phyloP scores from a whole-genome alignment of 30 jellyfish, hydroid and myxozoan species.

The Turritopsis dohrnii region DNA sequence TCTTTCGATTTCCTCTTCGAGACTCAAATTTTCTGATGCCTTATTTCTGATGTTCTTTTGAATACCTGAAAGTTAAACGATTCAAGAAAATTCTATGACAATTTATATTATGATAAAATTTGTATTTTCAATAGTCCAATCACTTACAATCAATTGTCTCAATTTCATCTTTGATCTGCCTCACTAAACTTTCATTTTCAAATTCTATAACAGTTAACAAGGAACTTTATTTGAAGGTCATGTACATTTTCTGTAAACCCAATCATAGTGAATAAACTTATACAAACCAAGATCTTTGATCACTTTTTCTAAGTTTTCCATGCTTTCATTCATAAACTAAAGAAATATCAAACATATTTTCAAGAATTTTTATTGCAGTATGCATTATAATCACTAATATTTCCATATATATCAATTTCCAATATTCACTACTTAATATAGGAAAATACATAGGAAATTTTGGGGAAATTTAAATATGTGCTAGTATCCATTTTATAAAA shows the following conservation, averaged over 20 bases:
- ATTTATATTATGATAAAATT: no score
- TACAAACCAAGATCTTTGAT: conserved; percentile 36
- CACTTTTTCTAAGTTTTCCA: conserved; percentile 19
- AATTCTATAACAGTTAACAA: conserved; percentile 7
- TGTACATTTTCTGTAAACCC: neutral
- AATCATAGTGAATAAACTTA: neutral
- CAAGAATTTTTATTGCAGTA: no score
- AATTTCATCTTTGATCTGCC: conserved; percentile 33
- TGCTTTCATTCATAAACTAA: no score
- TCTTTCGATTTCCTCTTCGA: conserved; percentile 23
- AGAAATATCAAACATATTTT: no score
- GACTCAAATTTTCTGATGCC: conserved; percentile 16
- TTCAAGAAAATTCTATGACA: neutral
- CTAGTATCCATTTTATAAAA: no score
- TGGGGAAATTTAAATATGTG: no score
- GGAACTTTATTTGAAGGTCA: neutral
- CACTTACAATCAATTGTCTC: conserved; percentile 11
- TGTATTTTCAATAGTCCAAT: no score
- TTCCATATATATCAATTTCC: no score
- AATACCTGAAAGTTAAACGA: conserved; percentile 7
- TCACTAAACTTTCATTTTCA: conserved; percentile 27
- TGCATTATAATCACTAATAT: no score
- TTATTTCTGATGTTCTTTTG: conserved; percentile 21
- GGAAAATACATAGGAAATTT: no score
- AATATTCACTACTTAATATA: no score